Conservation (phyloP, 1,140 invertebrate genomes). For the Arion vulgaris region DNA sequence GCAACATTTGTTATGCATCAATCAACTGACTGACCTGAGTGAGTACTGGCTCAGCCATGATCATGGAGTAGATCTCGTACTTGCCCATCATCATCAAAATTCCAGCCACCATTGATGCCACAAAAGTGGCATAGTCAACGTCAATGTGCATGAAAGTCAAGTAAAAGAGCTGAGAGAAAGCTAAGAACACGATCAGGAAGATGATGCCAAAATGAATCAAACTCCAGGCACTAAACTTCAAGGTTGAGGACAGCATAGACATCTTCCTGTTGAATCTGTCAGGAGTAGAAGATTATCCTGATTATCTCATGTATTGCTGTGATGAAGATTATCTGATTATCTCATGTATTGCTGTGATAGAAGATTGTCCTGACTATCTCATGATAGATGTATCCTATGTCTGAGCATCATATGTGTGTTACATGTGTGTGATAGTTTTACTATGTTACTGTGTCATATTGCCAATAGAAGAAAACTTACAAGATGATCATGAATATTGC, state of each 20-base stretch:
- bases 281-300: no score
- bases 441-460: no score
- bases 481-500: no score
- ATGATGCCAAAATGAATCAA: conserved; percentile 72
- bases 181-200: conserved; percentile 71
- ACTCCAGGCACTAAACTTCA: conserved; percentile 62
- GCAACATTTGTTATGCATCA: no score
- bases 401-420: no score
- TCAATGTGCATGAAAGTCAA: conserved; percentile 73
- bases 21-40: conserved; percentile 61
- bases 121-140: conserved; percentile 73
- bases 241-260: conserved; percentile 70
- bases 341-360: no score
- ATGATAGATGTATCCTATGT: no score
- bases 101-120: conserved; percentile 73
- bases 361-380: no score
- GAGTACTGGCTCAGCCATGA: conserved; percentile 70
- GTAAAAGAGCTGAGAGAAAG: conserved; percentile 75
- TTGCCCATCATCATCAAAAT: conserved; percentile 77
- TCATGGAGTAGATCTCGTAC: conserved; percentile 75
- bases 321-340: no score
- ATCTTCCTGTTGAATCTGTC: conserved; percentile 75
- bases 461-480: no score
- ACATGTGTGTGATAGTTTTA: no score
- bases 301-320: no score